phyloP scores from a whole-genome alignment of 2,113 vertebrate genomes.

The Pholis gunnellus region DNA sequence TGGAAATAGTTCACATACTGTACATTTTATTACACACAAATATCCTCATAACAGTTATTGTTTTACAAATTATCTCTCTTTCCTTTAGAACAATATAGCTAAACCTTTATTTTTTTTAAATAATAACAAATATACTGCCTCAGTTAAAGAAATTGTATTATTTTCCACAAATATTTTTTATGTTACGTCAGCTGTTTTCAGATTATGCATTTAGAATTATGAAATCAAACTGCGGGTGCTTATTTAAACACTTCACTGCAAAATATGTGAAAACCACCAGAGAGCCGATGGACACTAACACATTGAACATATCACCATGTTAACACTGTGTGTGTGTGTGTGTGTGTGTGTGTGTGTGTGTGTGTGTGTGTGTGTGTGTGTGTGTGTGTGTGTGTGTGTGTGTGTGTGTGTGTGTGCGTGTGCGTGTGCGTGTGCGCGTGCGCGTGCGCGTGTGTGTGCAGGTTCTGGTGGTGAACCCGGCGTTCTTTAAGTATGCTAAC shows the following conservation, averaged over 20 bases:
- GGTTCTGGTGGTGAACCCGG: conserved; percentile 84
- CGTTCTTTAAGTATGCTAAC: conserved; percentile 84
- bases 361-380: neutral
- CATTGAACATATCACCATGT: neutral
- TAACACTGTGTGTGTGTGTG: neutral
- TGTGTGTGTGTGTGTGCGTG: too few species aligned
- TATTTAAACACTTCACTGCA: neutral
- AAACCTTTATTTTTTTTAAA: neutral
- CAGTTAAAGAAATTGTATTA: neutral
- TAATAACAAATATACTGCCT: neutral
- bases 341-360: neutral
- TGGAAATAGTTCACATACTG: neutral
- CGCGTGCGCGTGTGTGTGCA: conserved; percentile 29
- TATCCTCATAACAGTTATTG: neutral
- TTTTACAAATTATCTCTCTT: neutral
- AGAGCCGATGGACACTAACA: neutral
- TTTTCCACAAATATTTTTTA: too few species aligned
- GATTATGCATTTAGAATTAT: neutral
- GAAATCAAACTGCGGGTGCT: neutral
- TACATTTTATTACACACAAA: neutral
- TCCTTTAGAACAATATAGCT: neutral
- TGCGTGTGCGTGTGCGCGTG: neutral
- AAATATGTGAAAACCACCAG: neutral
- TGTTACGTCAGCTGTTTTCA: neutral
- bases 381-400: neutral